phyloP scores from a whole-genome alignment of 2,113 vertebrate species.

The Mormyrus iriodes region DNA sequence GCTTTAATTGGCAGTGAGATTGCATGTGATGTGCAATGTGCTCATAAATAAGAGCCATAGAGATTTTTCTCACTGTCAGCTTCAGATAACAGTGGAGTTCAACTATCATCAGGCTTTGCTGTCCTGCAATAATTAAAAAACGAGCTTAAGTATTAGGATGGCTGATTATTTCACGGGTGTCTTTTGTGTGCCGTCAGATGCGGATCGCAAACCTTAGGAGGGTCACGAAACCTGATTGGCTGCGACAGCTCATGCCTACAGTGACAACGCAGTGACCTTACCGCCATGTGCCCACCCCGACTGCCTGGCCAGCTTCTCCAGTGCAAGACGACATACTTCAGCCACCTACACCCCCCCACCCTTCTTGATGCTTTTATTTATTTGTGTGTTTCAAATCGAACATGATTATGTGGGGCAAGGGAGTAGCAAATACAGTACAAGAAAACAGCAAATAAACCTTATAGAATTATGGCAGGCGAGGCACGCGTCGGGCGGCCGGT shows the following conservation, averaged over 20 bases:
- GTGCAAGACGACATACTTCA: neutral
- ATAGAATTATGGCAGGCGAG: neutral
- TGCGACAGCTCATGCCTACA: neutral
- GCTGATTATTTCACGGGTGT: neutral
- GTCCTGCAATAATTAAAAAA: neutral
- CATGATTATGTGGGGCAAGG: neutral
- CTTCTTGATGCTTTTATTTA: neutral
- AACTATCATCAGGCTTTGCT: neutral
- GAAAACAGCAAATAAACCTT: neutral
- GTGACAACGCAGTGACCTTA: neutral
- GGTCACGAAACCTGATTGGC: neutral
- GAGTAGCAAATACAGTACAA: neutral
- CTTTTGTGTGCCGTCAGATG: neutral
- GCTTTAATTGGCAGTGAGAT: neutral
- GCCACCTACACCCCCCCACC: neutral
- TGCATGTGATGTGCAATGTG: neutral
- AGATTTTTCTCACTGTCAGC: neutral
- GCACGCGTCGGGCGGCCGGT: neutral
- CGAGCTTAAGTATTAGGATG: neutral
- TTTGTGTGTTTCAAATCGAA: neutral
- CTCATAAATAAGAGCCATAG: neutral
- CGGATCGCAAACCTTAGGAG: neutral
- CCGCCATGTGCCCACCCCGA: neutral
- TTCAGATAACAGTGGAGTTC: neutral
- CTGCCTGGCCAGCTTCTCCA: neutral